A percentile compares a stretch with the other conserved stretches of the same genome.
These are phyloP conservation scores for Antheraea yamamai DNA, from an alignment of 2,888 invertebrate genomes.

Conservation along the genomic window DNA sequence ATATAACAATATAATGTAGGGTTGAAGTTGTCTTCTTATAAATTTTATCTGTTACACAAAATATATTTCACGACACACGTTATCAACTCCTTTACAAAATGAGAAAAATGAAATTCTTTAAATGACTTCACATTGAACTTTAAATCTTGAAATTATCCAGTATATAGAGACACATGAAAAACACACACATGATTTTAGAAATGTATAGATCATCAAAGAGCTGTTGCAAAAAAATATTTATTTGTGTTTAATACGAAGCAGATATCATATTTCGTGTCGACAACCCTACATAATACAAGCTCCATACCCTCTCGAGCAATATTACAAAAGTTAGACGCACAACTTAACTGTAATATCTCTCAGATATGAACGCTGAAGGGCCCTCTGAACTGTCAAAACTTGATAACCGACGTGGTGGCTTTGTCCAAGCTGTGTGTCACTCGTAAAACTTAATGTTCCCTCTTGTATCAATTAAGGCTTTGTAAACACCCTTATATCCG, in stretches of 20 bases:
- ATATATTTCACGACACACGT: neutral
- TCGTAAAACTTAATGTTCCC: conserved; percentile 28
- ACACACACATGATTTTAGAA: too few species aligned
- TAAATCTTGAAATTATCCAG: too few species aligned
- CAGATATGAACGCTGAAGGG: conserved; percentile 23
- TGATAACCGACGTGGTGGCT: conserved; percentile 33
- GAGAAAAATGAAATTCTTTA: too few species aligned
- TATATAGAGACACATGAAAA: too few species aligned
- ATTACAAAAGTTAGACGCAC: conserved; percentile 69
- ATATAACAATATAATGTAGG: neutral
- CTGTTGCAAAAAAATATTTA: too few species aligned
- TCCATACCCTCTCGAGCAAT: conserved; percentile 60
- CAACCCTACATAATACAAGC: conserved; percentile 38
- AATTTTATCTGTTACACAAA: neutral
- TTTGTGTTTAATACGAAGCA: neutral
- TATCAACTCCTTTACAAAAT: too few species aligned
- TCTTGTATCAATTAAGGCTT: conserved; percentile 21
- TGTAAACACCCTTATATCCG: conserved; percentile 14
- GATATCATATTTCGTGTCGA: neutral
- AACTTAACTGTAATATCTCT: conserved; percentile 53
- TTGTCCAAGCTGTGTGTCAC: conserved; percentile 14
- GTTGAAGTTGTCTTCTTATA: neutral
- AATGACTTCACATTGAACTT: too few species aligned
- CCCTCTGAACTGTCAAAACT: conserved; percentile 31
- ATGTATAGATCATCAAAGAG: too few species aligned